Conservation (phyloP, 2,888 invertebrate species). For the Biston stratarius region DNA sequence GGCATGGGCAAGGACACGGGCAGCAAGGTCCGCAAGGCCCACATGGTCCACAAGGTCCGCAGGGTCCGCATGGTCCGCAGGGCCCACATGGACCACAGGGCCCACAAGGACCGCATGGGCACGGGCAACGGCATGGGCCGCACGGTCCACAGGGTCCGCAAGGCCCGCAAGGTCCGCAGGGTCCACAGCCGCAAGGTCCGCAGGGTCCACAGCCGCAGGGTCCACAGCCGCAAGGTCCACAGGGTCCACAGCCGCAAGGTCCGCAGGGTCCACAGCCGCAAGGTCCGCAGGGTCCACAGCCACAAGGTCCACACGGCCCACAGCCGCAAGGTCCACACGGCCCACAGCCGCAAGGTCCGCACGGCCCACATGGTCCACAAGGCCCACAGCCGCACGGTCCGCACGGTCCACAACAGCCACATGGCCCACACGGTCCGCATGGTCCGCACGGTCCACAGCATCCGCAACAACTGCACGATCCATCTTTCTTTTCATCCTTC, state of each 20-base stretch:
- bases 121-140: slow-evolving; percentile 47
- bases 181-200: slow-evolving; percentile 42
- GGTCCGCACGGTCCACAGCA: slow-evolving; percentile 51
- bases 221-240: slow-evolving; percentile 63
- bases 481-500: slow-evolving; percentile 56
- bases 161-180: slow-evolving; percentile 41
- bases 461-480: slow-evolving; percentile 43
- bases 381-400: slow-evolving; percentile 46
- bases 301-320: slow-evolving; percentile 38
- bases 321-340: slow-evolving; percentile 56
- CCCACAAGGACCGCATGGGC: slow-evolving; percentile 47
- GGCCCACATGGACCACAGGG: slow-evolving; percentile 26
- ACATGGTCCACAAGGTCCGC: slow-evolving; percentile 49
- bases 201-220: slow-evolving; percentile 57
- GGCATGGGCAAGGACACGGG: slow-evolving; percentile 30
- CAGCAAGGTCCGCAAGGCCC: slow-evolving; percentile 21
- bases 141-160: slow-evolving; percentile 48
- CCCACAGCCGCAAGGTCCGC: slow-evolving; percentile 55
- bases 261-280: slow-evolving; percentile 35
- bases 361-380: slow-evolving; percentile 35
- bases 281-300: slow-evolving; percentile 45
- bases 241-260: slow-evolving; percentile 36
- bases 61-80: slow-evolving; percentile 36
- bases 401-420: slow-evolving; percentile 47
- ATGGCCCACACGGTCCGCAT: slow-evolving; percentile 53